Percentiles rank a stretch among this genome's conserved stretches.
Evolutionary conservation across 2,113 vertebrate species (phyloP).

Genomic region (Leptodactylus fuscus): DNA sequence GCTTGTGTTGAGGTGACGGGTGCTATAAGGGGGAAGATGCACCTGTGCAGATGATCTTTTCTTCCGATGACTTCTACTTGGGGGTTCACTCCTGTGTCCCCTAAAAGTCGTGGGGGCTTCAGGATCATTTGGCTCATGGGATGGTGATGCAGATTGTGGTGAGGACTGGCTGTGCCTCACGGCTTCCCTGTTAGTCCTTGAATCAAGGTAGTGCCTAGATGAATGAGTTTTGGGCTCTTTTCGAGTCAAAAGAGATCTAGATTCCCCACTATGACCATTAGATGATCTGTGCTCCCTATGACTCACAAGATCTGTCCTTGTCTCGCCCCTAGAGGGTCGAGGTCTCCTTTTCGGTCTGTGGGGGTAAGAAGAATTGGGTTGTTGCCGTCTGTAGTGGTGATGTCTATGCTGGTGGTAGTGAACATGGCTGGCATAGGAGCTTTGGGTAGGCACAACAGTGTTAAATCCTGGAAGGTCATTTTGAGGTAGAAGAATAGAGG

Average conservation of each 20-base stretch:
- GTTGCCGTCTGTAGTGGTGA: constrained; percentile 86
- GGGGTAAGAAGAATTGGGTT: constrained; percentile 62
- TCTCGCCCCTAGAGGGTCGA: constrained; percentile 75
- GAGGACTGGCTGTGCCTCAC: constrained; percentile 30
- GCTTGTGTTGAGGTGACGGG: constrained; percentile 10
- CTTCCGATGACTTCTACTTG: constrained; percentile 50
- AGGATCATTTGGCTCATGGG: constrained; percentile 31
- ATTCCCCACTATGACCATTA: constrained; percentile 58
- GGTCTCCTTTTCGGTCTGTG: constrained; percentile 67
- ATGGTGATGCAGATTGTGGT: constrained; percentile 20
- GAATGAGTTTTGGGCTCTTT: constrained; percentile 43
- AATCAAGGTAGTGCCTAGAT: constrained; percentile 33
- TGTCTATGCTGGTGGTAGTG: constrained; percentile 95
- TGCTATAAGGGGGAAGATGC: constrained; percentile 17
- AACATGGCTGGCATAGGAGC: constrained; percentile 78
- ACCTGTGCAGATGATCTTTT: constrained; percentile 32
- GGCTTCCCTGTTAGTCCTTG: constrained; percentile 33
- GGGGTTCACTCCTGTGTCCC: constrained; percentile 28
- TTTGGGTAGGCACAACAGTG: constrained; percentile 70
- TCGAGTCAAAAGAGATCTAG: constrained; percentile 55
- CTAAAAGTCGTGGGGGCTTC: constrained; percentile 22
- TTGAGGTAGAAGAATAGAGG: constrained; percentile 68
- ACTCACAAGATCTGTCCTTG: constrained; percentile 22
- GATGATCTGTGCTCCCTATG: constrained; percentile 39
- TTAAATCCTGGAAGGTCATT: constrained; percentile 85